Evolutionary conservation across 1,140 invertebrate genomes (phyloP).

Genomic region (Microplitis mediator): DNA sequence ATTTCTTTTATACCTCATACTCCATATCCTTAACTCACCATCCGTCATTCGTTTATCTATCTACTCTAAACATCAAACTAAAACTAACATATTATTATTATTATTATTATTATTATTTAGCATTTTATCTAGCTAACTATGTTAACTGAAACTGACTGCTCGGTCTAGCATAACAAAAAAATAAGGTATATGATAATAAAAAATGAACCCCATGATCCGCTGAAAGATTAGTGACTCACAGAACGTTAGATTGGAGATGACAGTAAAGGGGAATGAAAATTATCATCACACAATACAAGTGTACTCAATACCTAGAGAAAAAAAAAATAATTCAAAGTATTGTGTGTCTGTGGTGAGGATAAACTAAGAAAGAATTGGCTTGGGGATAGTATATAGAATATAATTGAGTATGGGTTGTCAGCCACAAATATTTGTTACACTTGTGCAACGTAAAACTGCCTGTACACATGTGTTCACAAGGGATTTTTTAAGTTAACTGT

Average conservation of each 20-base stretch:
- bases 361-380: background rate
- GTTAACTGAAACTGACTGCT: too few relatives aligned
- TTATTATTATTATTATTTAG: too few relatives aligned
- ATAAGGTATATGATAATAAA: background rate
- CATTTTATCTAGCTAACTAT: too few relatives aligned
- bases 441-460: conserved; percentile 38
- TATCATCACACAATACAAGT: background rate
- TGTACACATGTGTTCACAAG: conserved; percentile 55
- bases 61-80: too few relatives aligned
- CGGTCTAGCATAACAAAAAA: too few relatives aligned
- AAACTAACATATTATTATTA: too few relatives aligned
- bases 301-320: background rate
- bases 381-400: background rate
- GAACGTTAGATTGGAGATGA: conserved; percentile 21
- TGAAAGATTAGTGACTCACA: conserved; percentile 39
- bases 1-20: background rate
- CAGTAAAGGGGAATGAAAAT: background rate
- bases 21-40: too few relatives aligned
- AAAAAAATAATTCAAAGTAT: background rate
- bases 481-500: conserved; percentile 46
- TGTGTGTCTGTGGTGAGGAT: background rate
- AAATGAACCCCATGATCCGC: conserved; percentile 11
- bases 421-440: conserved; percentile 33
- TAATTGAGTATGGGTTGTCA: conserved; percentile 5
- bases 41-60: too few relatives aligned